A percentile compares a stretch with the other conserved stretches of the same genome.
phyloP scores from a whole-genome alignment of 2,797 vertebrate species.

The Hemitrygon akajei region DNA sequence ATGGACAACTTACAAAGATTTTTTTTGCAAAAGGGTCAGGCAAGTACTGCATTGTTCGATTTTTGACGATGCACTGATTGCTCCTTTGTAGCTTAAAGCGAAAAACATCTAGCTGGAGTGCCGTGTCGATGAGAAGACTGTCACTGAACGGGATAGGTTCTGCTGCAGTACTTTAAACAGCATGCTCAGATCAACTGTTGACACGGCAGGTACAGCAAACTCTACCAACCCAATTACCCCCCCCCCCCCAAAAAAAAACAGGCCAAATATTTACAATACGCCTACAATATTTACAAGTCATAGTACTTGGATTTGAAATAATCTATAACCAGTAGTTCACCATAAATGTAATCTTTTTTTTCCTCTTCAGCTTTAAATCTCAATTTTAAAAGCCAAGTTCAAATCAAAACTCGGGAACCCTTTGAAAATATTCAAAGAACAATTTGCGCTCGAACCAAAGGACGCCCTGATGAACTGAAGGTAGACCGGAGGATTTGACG shows the following conservation, averaged over 20 bases:
- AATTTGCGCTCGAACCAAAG: background rate
- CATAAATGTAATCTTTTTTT: background rate
- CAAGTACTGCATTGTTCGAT: background rate
- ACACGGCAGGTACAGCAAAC: background rate
- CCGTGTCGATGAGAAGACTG: background rate
- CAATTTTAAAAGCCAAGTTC: background rate
- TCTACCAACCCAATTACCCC: background rate
- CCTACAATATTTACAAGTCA: background rate
- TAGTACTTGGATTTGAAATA: background rate
- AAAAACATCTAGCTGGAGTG: background rate
- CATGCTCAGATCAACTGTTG: slow-evolving; percentile 1
- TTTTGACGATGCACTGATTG: background rate
- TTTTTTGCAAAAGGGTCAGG: background rate
- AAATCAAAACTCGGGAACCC: background rate
- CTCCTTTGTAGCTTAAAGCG: background rate
- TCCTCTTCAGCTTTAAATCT: background rate
- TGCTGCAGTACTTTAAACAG: background rate
- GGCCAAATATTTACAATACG: too few relatives aligned
- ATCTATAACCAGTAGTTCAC: background rate
- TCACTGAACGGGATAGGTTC: background rate
- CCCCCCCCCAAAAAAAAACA: background rate
- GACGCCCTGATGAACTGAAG: background rate
- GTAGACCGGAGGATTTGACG: background rate
- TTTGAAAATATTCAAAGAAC: background rate
- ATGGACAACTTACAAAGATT: background rate